Evolutionary conservation across 2,113 vertebrate species (phyloP), one percentile per base, ranked within the genome.

Genomic region (Equus przewalskii): DNA sequence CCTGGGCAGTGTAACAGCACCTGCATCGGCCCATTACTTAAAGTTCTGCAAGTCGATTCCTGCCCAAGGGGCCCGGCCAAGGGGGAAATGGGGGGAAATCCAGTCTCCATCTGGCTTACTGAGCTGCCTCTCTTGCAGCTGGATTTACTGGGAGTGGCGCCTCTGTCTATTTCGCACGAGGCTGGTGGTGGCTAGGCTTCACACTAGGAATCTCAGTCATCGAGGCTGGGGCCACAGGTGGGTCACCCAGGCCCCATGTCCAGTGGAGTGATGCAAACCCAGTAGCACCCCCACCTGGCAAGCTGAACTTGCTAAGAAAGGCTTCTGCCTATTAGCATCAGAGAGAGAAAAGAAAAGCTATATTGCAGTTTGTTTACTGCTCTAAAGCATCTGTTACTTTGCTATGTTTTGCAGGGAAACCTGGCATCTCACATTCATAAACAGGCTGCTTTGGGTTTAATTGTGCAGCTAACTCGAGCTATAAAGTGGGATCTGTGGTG

Each of bases 301-400:
- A 64, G 33, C 13, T 56, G 33, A 51, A 19, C 26, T 89, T 84
- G 30, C 12, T 0, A 28, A 54, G 91, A 87, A 96, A 83, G 54
- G 33, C 82, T 87, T 79, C 33, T 94, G 56, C 46, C 94, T 72
- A 19, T 67, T 44, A 65, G 85, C 7, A 7, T 11, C 24, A 13
- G 69, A 82, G 58, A 84, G 54, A 72, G 62, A 95, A 97, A 67
- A 81, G 73, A 62, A 41, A 73, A 81, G 89, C 92, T 89, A 0
- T 72, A 41, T 46, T 92, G 93, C 91, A 73, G 28, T 94, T 91
- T 67, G 28, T 91, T 97, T 89, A 64, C 51, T 83, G 95, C 96
- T 84, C 87, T 11, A 80, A 82, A 96, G 92, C 98, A 97, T 93
- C 96, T 97, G 95, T 62, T 96, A 54, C 95, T 94, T 89, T 41